Base-by-base conservation (phyloP, 2,113 vertebrate genomes). In the Guaruba guarouba region DNA sequence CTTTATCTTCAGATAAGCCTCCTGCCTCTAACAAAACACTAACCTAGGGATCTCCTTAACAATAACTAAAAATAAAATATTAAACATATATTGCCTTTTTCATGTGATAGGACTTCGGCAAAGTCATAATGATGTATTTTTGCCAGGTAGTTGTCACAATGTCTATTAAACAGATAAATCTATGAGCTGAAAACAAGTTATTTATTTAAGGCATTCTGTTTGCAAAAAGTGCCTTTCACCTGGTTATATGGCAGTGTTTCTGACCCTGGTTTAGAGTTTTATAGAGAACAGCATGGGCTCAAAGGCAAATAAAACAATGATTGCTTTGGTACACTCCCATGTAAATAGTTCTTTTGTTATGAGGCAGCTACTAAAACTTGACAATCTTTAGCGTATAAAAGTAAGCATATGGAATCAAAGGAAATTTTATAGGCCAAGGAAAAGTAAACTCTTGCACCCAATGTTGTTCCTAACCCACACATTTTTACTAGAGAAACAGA, bases 271-370 rank as follows among this genome's bases (percentile, higher is more conserved):
- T 82, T 80, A 83, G 23, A 75, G 29, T 75, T 95, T 94, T 85
- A 80, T 52, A 46, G 84, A 49, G 35, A 89, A 62, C n/a, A 86
- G 52, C 44, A 52, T 80, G 49, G 29, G 17, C 70, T 92, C 67
- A 79, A 46, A 44, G 13, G 24, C 54, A 95, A 91, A 95, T 79
- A 84, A 93, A 92, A 92, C 35, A 90, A 44, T 29, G 24, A 55
- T 15, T 90, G 24, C 24, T 89, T 94, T 88, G 67, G 67, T 95
- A 69, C 44, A 52, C 31, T 85, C 90, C 54, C 54, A 63, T 0
- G 0, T 82, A 92, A 87, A 82, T 37, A 68, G 13, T 62, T 89
- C 37, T 91, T 92, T 78, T 71, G 48, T 95, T 70, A 66, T 49
- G 22, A 85, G 17, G 59, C 28, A 76, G 27, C 61, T 85, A 68